Conservation (phyloP, 2,888 invertebrate species). For the Eupithecia subfuscata region DNA sequence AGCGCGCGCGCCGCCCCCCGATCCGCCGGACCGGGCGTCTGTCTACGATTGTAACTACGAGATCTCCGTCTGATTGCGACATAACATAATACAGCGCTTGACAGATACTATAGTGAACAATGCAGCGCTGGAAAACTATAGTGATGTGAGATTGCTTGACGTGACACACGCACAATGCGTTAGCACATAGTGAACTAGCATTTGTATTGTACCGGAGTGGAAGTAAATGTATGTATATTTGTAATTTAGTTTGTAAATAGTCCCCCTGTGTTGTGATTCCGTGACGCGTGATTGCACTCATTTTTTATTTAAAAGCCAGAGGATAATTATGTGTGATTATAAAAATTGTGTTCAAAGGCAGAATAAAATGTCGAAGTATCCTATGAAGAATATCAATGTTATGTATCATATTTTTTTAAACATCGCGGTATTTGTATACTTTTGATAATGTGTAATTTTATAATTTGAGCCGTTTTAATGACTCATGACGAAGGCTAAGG, state of each 20-base stretch:
- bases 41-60: slow-evolving; percentile 98
- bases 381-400: slow-evolving; percentile 6
- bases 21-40: slow-evolving; percentile 92
- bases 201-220: slow-evolving; percentile 29
- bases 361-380: not conserved
- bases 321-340: slow-evolving; percentile 1
- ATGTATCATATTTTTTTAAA: not conserved
- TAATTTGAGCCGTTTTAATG: not conserved
- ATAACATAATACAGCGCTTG: slow-evolving; percentile 13
- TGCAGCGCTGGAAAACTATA: not conserved
- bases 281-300: slow-evolving; percentile 55
- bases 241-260: slow-evolving; percentile 69
- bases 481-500: slow-evolving; percentile 53
- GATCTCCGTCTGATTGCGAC: slow-evolving; percentile 91
- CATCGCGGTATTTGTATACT: slow-evolving; percentile 6
- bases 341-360: slow-evolving; percentile 3
- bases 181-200: slow-evolving; percentile 34
- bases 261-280: slow-evolving; percentile 75
- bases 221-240: slow-evolving; percentile 73
- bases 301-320: slow-evolving; percentile 27
- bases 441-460: slow-evolving; percentile 1
- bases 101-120: slow-evolving; percentile 1
- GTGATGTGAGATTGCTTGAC: slow-evolving; percentile 6
- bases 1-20: slow-evolving; percentile 84
- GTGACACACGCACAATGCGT: slow-evolving; percentile 35